Percentiles rank a stretch among this genome's conserved stretches.
Conservation (phyloP, 1,140 invertebrate species). For the Fopius arisanus region DNA sequence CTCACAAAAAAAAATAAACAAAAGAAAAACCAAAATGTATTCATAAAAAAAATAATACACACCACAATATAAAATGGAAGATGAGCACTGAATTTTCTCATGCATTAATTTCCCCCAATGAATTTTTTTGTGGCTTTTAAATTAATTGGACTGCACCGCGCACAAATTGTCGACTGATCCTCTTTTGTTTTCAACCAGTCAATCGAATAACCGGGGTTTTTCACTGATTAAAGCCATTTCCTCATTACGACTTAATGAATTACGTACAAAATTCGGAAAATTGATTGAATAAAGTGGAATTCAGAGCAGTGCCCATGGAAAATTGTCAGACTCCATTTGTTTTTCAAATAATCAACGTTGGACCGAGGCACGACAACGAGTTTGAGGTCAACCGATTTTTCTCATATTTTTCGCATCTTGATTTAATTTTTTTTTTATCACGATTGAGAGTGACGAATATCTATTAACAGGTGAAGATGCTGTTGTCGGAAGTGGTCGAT, state of each 20-base stretch:
- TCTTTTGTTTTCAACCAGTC: not conserved
- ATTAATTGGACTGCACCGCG: not conserved
- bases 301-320: not conserved
- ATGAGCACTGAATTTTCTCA: not conserved
- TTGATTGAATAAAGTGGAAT: not conserved
- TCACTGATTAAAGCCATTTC: not conserved
- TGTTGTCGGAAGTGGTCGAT: slow-evolving; percentile 39
- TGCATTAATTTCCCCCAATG: not conserved
- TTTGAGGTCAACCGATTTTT: not conserved
- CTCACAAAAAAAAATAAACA: too few species aligned
- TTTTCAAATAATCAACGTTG: not conserved
- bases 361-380: not conserved
- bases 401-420: not conserved
- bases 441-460: not conserved
- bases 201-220: not conserved
- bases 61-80: not conserved
- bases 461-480: slow-evolving; percentile 35
- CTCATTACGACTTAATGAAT: not conserved
- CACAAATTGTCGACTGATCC: not conserved
- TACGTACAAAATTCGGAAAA: not conserved
- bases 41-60: not conserved
- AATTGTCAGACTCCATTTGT: not conserved
- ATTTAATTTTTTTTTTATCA: not conserved
- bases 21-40: too few species aligned
- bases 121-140: not conserved